Evolutionary conservation across 2,888 invertebrate species (phyloP), one percentile per base, ranked within the genome.

Genomic region (Drosophila acutilabella): DNA sequence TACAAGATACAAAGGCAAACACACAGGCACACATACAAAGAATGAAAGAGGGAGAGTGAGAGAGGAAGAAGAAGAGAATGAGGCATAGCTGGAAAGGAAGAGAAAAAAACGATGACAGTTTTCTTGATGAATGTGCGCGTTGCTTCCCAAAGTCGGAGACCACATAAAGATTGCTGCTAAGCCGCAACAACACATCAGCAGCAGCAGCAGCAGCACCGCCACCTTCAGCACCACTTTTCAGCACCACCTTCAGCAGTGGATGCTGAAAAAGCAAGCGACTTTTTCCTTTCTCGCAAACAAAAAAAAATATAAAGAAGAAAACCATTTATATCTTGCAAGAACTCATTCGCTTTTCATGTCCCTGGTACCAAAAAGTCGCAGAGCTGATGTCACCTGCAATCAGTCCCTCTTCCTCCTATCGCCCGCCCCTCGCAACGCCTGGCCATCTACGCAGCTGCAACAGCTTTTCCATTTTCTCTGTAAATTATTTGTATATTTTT

Each of bases 41-140:
- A 2, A 5, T 23, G 8, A 26, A 8, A 45, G 7, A 71, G 42
- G 54, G n/a, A 62, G 40, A 57, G n/a, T 36, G 16, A 48, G 20
- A 70, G n/a, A 54, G 38, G 54, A 47, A 66, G 20, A 71, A 36
- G 51, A 45, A 53, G 26, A 64, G 14, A 64, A 38, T 51, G 47
- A 30, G 48, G 36, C 40, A 59, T 14, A 42, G 23, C 50, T n/a
- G 72, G 14, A 53, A 40, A 60, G 51, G 56, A 13, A 64, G 45
- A 53, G 50, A 42, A 82, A 84, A 80, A 87, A 83, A 88, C 86
- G 83, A 88, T 81, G 89, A 88, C 87, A 88, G 81, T 88, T 88
- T 88, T 88, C 86, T 89, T 88, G 87, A 88, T 89, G 87, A 88
- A 88, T 89, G 88, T 89, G 80, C 85, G 82, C 85, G 74, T 44